These are phyloP conservation scores for Lepidurus couesii DNA, from an alignment of 1,140 invertebrate species.

Conservation along the genomic window DNA sequence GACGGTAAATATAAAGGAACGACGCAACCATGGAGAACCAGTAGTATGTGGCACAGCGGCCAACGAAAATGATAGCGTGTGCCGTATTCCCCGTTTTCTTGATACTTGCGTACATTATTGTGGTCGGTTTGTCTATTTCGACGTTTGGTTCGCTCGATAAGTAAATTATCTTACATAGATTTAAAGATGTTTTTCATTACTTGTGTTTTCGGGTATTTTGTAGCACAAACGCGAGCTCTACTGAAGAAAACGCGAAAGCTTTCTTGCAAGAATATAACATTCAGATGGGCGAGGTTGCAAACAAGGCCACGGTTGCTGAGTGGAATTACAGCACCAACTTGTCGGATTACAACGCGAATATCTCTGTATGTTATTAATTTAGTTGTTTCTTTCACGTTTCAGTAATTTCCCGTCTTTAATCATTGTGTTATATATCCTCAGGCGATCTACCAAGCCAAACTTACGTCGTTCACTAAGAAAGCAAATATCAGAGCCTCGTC, in stretches of 20 bases:
- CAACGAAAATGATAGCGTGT: not conserved
- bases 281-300: slow-evolving; percentile 35
- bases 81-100: not conserved
- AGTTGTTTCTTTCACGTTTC: not conserved
- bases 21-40: not conserved
- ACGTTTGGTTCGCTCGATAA: not conserved
- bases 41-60: not conserved
- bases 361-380: slow-evolving; percentile 36
- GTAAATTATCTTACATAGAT: not conserved
- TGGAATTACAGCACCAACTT: slow-evolving; percentile 42
- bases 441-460: slow-evolving; percentile 30
- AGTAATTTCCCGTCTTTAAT: not conserved
- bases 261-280: slow-evolving; percentile 39
- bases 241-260: slow-evolving; percentile 38
- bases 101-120: not conserved
- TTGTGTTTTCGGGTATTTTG: not conserved
- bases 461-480: slow-evolving; percentile 35
- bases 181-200: not conserved
- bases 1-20: too few relatives aligned
- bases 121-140: not conserved
- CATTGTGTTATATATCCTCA: not conserved
- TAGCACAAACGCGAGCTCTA: slow-evolving; percentile 29
- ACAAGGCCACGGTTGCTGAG: slow-evolving; percentile 37
- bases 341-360: slow-evolving; percentile 38
- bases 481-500: slow-evolving; percentile 36